Base-by-base conservation (phyloP, 2,797 vertebrate genomes). In the Cuniculus paca region DNA sequence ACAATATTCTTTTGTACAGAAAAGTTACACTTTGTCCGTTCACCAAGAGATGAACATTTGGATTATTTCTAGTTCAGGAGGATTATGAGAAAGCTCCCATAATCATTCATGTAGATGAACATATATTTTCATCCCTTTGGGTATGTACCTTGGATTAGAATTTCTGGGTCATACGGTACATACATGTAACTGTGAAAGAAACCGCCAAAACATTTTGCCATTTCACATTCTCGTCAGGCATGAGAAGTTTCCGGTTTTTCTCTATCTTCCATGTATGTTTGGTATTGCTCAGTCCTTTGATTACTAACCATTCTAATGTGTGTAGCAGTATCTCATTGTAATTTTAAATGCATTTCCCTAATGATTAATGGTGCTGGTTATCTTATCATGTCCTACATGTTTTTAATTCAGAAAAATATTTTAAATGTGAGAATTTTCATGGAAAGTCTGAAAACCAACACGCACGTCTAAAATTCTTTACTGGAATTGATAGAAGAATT, bases 351-450 rank as follows among this genome's bases (percentile, higher is more conserved):
- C 17, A 63, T 94, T 74, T 94, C 77, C 42, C 45, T 88, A 42
- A 13, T 70, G 36, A 93, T 11, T 77, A 90, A 90, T 7, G 60
- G 17, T 52, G 20, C 60, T 74, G n/a, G 39, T 20, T 74, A 60
- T 70, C 54, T 80, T 94, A 89, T 91, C 34, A 82, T n/a, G 50
- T 79, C 19, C 42, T 91, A 60, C 72, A 50, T 90, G 14, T 26
- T 88, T 88, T 90, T 34, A 36, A 80, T 61, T 84, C 54, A 50
- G 60, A 88, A 80, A 91, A 56, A 45, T 78, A 61, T 75, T 94
- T 91, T 42, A 95, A 93, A 70, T 74, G 72, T 34, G 65, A 79
- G 6, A 58, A 63, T 91, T 97, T 90, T 91, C 78, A 28, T 65
- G 26, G 28, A 78, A 97, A 95, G 81, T 78, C 52, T 50, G 42